Percentiles rank a stretch among this genome's conserved stretches.
phyloP scores from a whole-genome alignment of 2,113 vertebrate species.

The Casuarius casuarius region DNA sequence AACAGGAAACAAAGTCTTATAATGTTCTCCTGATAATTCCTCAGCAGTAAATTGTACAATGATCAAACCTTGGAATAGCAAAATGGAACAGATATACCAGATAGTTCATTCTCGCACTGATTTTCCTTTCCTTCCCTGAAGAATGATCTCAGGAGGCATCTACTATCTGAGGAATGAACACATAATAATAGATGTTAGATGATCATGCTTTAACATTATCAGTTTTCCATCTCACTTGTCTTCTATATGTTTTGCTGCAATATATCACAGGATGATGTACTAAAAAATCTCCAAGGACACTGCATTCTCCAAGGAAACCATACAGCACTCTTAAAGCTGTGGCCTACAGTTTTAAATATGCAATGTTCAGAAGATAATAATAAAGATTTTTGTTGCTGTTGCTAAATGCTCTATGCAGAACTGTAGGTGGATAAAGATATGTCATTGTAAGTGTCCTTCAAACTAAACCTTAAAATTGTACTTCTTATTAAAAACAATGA shows the following conservation, averaged over 20 bases:
- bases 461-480: background rate
- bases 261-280: background rate
- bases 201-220: background rate
- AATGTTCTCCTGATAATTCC: background rate
- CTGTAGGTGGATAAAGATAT: background rate
- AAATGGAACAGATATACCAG: background rate
- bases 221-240: background rate
- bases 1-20: background rate
- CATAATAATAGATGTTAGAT: background rate
- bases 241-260: background rate
- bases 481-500: background rate
- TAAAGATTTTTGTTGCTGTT: background rate
- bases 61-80: background rate
- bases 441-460: background rate
- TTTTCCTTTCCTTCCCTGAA: background rate
- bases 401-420: background rate
- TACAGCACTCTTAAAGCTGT: background rate
- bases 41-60: background rate
- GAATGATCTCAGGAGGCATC: background rate
- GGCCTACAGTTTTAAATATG: background rate
- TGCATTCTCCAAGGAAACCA: conserved; percentile 11
- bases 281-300: background rate
- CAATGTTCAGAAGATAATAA: background rate
- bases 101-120: background rate
- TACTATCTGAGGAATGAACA: background rate